These are phyloP conservation scores for Onychorhynchus coronatus DNA, from an alignment of 2,113 vertebrate species.

Conservation along the genomic window DNA sequence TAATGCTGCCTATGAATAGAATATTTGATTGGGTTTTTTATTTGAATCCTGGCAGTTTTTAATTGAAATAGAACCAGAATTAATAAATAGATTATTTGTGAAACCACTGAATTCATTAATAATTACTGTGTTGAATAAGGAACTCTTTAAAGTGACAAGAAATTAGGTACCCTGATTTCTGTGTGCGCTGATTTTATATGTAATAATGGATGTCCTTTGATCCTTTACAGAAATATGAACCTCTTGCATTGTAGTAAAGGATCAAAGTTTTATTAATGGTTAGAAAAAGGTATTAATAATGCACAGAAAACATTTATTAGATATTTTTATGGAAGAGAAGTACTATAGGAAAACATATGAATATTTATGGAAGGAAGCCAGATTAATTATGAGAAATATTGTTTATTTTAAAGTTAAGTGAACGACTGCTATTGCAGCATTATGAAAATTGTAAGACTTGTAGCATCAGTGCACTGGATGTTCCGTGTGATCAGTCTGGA, in stretches of 20 bases:
- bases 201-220: conserved; percentile 69
- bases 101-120: conserved; percentile 58
- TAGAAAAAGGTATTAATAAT: conserved; percentile 74
- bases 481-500: conserved; percentile 34
- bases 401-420: conserved; percentile 71
- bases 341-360: conserved; percentile 69
- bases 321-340: conserved; percentile 79
- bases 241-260: conserved; percentile 62
- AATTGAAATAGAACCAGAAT: conserved; percentile 67
- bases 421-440: conserved; percentile 37
- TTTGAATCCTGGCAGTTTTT: conserved; percentile 68
- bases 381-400: conserved; percentile 66
- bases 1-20: conserved; percentile 71
- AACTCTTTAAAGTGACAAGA: conserved; percentile 48
- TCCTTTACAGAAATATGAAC: conserved; percentile 58
- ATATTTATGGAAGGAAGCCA: conserved; percentile 76
- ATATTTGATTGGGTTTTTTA: conserved; percentile 61
- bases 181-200: conserved; percentile 76
- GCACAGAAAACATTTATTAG: conserved; percentile 77
- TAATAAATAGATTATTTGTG: conserved; percentile 64
- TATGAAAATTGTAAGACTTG: conserved; percentile 22
- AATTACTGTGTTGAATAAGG: conserved; percentile 53
- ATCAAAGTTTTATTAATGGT: conserved; percentile 71
- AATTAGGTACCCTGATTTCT: conserved; percentile 71
- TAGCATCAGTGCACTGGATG: conserved; percentile 26